Percentiles rank a stretch among this genome's conserved stretches.
phyloP scores from a whole-genome alignment of 2,888 invertebrate species.

The Eupsilia transversa region DNA sequence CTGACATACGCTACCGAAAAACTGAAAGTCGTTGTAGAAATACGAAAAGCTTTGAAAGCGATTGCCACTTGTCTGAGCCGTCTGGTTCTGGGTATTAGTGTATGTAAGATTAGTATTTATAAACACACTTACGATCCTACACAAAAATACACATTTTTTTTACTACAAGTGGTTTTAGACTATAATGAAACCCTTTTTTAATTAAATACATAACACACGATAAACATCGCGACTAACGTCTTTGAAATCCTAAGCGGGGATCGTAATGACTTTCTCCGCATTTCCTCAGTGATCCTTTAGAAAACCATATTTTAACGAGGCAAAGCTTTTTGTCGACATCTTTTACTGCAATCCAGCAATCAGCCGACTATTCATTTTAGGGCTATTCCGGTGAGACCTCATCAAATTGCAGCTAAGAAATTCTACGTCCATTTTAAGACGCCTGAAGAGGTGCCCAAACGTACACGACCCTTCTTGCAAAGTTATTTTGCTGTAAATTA shows the following conservation, averaged over 20 bases:
- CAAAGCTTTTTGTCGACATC: constrained; percentile 68
- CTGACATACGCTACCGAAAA: neutral
- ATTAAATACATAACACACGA: neutral
- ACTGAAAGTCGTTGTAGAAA: neutral
- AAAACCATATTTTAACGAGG: constrained; percentile 66
- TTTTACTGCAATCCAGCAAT: constrained; percentile 71
- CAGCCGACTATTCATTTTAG: constrained; percentile 74
- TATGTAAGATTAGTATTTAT: neutral
- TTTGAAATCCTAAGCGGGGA: constrained; percentile 12
- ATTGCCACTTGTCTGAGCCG: neutral
- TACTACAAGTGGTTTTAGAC: neutral
- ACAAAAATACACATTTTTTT: neutral
- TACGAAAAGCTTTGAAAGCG: neutral
- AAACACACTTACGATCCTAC: neutral
- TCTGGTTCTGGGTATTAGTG: neutral
- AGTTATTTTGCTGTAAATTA: constrained; percentile 44
- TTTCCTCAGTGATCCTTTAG: constrained; percentile 45
- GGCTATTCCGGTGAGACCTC: constrained; percentile 45
- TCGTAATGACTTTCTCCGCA: constrained; percentile 38
- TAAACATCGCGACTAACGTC: neutral
- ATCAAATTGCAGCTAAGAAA: constrained; percentile 46
- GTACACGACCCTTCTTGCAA: neutral
- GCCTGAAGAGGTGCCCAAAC: constrained; percentile 16
- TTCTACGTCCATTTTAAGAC: constrained; percentile 27
- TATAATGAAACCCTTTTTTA: neutral